Evolutionary conservation across 1,140 invertebrate genomes (phyloP).

Genomic region (Melitaea cinxia): DNA sequence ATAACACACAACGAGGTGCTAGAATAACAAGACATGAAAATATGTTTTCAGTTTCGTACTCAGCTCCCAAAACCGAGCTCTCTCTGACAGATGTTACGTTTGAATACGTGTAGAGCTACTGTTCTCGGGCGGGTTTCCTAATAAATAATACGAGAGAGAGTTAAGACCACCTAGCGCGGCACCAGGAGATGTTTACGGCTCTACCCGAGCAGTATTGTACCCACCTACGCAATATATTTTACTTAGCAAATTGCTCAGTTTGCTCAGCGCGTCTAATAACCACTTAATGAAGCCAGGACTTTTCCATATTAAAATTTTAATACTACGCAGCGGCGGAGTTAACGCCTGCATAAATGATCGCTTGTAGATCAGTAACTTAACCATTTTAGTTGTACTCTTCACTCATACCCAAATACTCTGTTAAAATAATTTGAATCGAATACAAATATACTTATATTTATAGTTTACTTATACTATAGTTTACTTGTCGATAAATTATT

Average conservation of each 20-base stretch:
- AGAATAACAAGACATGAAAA: not conserved
- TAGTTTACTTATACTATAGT: too few species aligned
- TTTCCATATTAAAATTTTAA: slow-evolving; percentile 55
- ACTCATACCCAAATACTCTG: not conserved
- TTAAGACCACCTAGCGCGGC: slow-evolving; percentile 75
- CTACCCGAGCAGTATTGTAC: slow-evolving; percentile 61
- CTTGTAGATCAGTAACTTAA: slow-evolving; percentile 24
- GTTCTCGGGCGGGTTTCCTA: slow-evolving; percentile 55
- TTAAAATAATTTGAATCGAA: not conserved
- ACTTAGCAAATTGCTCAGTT: slow-evolving; percentile 77
- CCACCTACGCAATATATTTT: slow-evolving; percentile 74
- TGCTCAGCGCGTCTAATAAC: slow-evolving; percentile 71
- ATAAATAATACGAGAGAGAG: slow-evolving; percentile 76
- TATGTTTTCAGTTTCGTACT: slow-evolving; percentile 9
- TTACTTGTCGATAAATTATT: too few species aligned
- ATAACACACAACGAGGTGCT: not conserved
- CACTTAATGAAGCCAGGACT: slow-evolving; percentile 70
- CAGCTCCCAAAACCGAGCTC: slow-evolving; percentile 15
- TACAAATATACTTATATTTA: too few species aligned
- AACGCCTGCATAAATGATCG: slow-evolving; percentile 21
- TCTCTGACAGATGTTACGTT: slow-evolving; percentile 57
- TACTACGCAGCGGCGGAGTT: slow-evolving; percentile 24
- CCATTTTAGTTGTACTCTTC: not conserved
- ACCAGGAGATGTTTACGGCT: slow-evolving; percentile 66
- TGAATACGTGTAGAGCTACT: slow-evolving; percentile 57